These are phyloP conservation scores for Lasius platythorax DNA, from an alignment of 2,888 invertebrate species.

Conservation along the genomic window DNA sequence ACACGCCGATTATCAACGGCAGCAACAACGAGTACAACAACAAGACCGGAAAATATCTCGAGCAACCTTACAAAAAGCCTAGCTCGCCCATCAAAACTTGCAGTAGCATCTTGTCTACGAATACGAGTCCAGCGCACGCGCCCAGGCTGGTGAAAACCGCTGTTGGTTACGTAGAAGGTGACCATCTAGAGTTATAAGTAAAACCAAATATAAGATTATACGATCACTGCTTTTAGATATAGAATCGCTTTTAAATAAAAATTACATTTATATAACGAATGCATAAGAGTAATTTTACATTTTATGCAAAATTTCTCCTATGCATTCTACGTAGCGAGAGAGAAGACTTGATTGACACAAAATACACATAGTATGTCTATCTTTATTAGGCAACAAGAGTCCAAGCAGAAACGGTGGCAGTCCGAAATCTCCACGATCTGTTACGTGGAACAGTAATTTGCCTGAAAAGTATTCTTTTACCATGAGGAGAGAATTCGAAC, in stretches of 20 bases:
- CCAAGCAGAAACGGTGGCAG: constrained; percentile 81
- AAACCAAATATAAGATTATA: neutral
- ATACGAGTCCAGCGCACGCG: constrained; percentile 82
- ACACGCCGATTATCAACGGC: constrained; percentile 81
- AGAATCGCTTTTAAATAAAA: neutral
- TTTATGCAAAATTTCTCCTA: constrained; percentile 38
- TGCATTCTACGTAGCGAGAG: neutral
- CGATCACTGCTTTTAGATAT: neutral
- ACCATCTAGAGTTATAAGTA: constrained; percentile 5
- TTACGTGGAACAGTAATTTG: constrained; percentile 92
- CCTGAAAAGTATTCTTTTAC: constrained; percentile 95
- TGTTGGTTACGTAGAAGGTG: constrained; percentile 88
- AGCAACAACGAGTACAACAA: constrained; percentile 82
- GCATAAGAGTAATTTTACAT: constrained; percentile 45
- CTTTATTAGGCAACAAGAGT: constrained; percentile 77
- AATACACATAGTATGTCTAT: constrained; percentile 21
- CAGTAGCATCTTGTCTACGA: constrained; percentile 88
- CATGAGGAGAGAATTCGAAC: constrained; percentile 96
- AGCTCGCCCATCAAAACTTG: constrained; percentile 90
- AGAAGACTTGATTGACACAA: neutral
- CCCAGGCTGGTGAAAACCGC: constrained; percentile 88
- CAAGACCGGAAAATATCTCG: constrained; percentile 82
- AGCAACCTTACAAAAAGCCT: constrained; percentile 89
- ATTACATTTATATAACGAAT: neutral
- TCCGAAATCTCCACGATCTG: constrained; percentile 86